Evolutionary conservation across 2,888 invertebrate genomes (phyloP), one percentile per base, ranked within the genome.

Genomic region (Odontocerum albicorne): DNA sequence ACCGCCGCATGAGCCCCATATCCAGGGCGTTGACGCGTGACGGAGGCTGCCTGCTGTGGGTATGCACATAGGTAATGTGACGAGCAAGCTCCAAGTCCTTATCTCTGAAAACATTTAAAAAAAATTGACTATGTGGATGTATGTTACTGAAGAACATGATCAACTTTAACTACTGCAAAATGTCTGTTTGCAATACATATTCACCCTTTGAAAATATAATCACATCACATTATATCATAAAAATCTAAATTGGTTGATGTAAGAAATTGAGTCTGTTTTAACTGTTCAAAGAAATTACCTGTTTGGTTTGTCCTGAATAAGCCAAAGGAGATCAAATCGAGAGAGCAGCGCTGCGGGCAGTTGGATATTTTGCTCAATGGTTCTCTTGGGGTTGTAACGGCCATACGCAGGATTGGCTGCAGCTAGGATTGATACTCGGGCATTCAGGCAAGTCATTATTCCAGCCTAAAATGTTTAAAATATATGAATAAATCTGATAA

Each of bases 341-440:
- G 98, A 98, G 12, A 99, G 80, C 27, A 99, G 75, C 1, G 99
- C 99, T 6, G 99, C 98, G 0, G 99, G 99, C 58, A 99, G 79
- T 70, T 97, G 96, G 49, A 99, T 93, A 72, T 99, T 99, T 72
- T 98, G 96, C 69, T 98, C 97, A 59, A 99, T 85, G 10, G 93
- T 86, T 49, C 93, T 84, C 68, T 93, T 92, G 0, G 96, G 92
- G 77, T 99, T 98, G 80, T 99, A 99, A 55, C 97, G 87, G 4
- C 99, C 99, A 72, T 91, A 99, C 1, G 97, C 96, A 1, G 99
- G 99, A 83, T 99, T 99, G 1, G 99, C 99, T 2, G 99, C 99
- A 16, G 99, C 99, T 62, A 99, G 78, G 68, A 99, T 98, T 1
- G 98, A 92, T 49, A 95, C 96, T 61, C 99, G 84, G 0, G 99